phyloP scores from a whole-genome alignment of 2,888 invertebrate species.

The Drosophila paramelanica region DNA sequence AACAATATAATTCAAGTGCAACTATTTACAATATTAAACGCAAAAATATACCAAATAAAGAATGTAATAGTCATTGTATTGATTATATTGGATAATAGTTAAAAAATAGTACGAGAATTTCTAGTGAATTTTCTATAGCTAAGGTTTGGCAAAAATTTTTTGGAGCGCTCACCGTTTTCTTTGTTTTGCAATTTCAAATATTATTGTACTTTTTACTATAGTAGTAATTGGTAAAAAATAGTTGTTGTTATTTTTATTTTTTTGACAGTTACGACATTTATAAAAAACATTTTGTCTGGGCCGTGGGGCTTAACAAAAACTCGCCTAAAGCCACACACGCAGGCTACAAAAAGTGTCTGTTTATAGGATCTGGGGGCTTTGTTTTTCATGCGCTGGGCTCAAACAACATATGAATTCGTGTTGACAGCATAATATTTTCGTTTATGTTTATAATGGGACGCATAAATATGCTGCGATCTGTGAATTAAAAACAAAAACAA shows the following conservation, averaged over 20 bases:
- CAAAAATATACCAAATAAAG: constrained; percentile 8
- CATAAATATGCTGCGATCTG: constrained; percentile 84
- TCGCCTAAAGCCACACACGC: constrained; percentile 51
- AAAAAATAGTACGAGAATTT: constrained; percentile 26
- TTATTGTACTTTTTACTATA: constrained; percentile 58
- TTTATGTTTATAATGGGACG: constrained; percentile 79
- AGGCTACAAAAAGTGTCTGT: constrained; percentile 55
- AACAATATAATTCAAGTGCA: constrained; percentile 37
- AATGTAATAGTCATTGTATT: constrained; percentile 6
- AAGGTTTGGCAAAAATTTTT: constrained; percentile 28
- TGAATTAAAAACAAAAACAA: constrained; percentile 54
- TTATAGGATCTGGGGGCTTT: constrained; percentile 29
- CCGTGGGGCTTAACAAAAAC: constrained; percentile 67
- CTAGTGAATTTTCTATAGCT: constrained; percentile 41
- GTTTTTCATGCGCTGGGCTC: constrained; percentile 55
- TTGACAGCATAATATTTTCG: constrained; percentile 84
- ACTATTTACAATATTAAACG: constrained; percentile 31
- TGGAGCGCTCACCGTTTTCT: constrained; percentile 66
- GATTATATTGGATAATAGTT: constrained; percentile 5
- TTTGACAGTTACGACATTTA: constrained; percentile 58
- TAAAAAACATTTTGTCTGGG: constrained; percentile 51
- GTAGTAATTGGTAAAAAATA: constrained; percentile 59
- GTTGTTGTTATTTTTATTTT: constrained; percentile 28
- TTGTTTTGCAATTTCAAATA: constrained; percentile 50
- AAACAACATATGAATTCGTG: constrained; percentile 80